Conservation (phyloP, 2,797 vertebrate genomes). For the Sitta carolinensis region DNA sequence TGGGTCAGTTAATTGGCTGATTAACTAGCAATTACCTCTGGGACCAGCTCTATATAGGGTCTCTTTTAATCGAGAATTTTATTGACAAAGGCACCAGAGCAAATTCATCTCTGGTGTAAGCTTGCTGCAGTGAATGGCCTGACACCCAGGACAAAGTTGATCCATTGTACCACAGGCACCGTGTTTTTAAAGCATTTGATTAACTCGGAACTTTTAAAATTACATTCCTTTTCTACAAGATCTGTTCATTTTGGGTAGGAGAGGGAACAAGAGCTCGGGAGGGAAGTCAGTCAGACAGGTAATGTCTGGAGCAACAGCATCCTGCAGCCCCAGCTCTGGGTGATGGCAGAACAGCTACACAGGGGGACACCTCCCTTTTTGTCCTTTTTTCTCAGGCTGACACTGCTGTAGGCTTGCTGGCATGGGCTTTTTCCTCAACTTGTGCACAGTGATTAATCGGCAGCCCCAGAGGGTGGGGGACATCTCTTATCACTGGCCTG, state of each 20-base stretch:
- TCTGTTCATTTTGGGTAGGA: not conserved
- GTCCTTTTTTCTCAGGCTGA: not conserved
- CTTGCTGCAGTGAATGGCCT: not conserved
- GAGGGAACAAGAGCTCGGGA: not conserved
- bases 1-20: conserved; percentile 78
- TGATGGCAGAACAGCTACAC: not conserved
- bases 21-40: conserved; percentile 77
- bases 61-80: conserved; percentile 64
- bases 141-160: not conserved
- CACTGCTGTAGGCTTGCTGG: not conserved
- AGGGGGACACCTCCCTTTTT: not conserved
- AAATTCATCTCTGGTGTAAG: conserved; percentile 40
- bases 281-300: not conserved
- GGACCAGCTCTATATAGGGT: conserved; percentile 39
- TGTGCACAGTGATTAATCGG: not conserved
- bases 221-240: not conserved
- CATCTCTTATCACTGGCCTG: not conserved
- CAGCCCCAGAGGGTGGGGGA: accelerated
- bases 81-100: conserved; percentile 67
- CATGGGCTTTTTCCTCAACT: not conserved
- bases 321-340: not conserved
- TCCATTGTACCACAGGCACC: not conserved
- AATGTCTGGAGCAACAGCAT: not conserved
- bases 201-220: conserved; percentile 20
- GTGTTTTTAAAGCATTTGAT: conserved; percentile 50